Evolutionary conservation across 2,113 vertebrate genomes (phyloP).

Genomic region (Panthera leo): DNA sequence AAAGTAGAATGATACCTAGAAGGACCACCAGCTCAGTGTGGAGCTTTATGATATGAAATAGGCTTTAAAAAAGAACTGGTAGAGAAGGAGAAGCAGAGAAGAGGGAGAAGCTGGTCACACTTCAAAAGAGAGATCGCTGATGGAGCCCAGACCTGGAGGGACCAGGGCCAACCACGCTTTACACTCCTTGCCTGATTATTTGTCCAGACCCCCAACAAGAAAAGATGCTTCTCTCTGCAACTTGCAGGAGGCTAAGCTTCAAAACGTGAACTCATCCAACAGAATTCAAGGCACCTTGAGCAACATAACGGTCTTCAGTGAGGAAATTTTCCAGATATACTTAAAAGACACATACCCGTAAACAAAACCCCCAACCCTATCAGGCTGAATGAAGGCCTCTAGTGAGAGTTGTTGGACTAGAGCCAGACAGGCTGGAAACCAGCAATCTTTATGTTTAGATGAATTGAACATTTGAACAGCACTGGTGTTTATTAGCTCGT

Average conservation of each 20-base stretch:
- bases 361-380: background rate
- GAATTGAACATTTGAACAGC: background rate
- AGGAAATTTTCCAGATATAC: background rate
- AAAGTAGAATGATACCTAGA: background rate
- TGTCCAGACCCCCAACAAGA: background rate
- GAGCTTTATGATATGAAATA: background rate
- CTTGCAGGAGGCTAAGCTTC: background rate
- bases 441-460: background rate
- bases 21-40: background rate
- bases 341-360: background rate
- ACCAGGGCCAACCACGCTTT: background rate
- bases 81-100: background rate
- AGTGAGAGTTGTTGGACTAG: background rate
- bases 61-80: background rate
- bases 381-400: background rate
- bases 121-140: background rate
- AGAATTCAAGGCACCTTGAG: background rate
- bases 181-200: background rate
- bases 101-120: background rate
- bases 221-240: background rate
- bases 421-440: background rate
- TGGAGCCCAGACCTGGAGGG: background rate
- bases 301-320: background rate
- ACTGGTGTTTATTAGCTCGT: background rate
- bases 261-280: background rate